Conservation (phyloP, 2,113 vertebrate genomes). For the Corydoras maculifer region DNA sequence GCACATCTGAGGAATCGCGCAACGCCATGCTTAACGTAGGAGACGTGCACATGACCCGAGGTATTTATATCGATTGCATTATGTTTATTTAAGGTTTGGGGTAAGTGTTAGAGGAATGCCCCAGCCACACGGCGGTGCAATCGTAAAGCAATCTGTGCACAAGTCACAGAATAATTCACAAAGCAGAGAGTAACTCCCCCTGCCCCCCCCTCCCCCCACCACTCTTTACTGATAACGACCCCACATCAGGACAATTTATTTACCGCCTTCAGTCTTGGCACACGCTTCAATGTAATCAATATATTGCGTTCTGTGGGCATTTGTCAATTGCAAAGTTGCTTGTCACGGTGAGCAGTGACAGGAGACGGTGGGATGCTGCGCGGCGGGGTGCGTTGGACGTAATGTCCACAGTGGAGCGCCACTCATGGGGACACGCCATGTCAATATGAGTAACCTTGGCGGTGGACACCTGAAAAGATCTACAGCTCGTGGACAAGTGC, state of each 20-base stretch:
- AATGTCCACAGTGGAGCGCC: conserved; percentile 12
- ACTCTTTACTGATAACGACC: not conserved
- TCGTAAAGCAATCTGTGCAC: too few species aligned
- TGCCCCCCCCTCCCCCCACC: too few species aligned
- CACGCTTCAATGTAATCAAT: not conserved
- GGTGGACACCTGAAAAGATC: conserved; percentile 39
- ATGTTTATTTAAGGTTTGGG: too few species aligned
- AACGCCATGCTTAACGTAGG: too few species aligned
- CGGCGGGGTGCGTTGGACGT: not conserved
- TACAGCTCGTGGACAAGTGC: conserved; percentile 32
- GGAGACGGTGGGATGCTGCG: not conserved
- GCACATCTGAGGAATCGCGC: too few species aligned
- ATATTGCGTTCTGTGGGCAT: not conserved
- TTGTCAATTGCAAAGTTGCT: conserved; percentile 5
- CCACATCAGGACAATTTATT: not conserved
- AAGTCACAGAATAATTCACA: too few species aligned
- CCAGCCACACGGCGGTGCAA: too few species aligned
- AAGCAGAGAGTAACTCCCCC: too few species aligned
- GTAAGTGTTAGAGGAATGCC: too few species aligned
- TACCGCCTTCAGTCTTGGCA: conserved; percentile 5
- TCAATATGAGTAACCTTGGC: conserved; percentile 44
- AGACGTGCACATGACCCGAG: too few species aligned
- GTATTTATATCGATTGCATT: too few species aligned
- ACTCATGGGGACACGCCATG: conserved; percentile 17
- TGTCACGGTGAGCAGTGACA: not conserved